These are phyloP conservation scores for Saccostrea echinata DNA, from an alignment of 1,140 invertebrate genomes.

Conservation along the genomic window DNA sequence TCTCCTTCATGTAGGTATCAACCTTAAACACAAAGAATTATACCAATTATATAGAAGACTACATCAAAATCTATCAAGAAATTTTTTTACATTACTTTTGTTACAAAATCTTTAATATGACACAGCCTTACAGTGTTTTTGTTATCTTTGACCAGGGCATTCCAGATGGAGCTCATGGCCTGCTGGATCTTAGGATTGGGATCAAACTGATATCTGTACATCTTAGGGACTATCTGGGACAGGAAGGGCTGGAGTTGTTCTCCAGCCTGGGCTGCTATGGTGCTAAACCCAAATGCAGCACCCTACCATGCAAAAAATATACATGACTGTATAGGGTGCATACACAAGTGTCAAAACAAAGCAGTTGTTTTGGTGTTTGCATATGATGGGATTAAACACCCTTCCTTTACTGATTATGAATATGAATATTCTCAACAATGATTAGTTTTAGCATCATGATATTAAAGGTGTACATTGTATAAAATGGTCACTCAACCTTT, in stretches of 20 bases:
- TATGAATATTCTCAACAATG: no score
- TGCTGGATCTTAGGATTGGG: slow-evolving; percentile 93
- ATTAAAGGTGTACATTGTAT: no score
- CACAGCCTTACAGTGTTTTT: slow-evolving; percentile 88
- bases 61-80: background rate
- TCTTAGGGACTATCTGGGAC: slow-evolving; percentile 91
- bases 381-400: no score
- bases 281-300: slow-evolving; percentile 94
- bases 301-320: slow-evolving; percentile 81
- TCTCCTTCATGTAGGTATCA: slow-evolving; percentile 93
- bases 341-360: no score
- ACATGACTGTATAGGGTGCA: no score
- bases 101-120: background rate
- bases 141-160: slow-evolving; percentile 91
- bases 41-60: background rate
- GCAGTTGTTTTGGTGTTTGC: no score
- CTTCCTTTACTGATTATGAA: no score
- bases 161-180: slow-evolving; percentile 95
- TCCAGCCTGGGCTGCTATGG: slow-evolving; percentile 89
- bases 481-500: slow-evolving; percentile 78
- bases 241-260: slow-evolving; percentile 90
- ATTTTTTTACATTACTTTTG: background rate
- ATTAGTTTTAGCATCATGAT: no score
- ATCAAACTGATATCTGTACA: slow-evolving; percentile 92
- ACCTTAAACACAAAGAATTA: slow-evolving; percentile 82